Evolutionary conservation across 2,888 invertebrate genomes (phyloP), one percentile per base, ranked within the genome.

Genomic region (Heliothis peltigera): DNA sequence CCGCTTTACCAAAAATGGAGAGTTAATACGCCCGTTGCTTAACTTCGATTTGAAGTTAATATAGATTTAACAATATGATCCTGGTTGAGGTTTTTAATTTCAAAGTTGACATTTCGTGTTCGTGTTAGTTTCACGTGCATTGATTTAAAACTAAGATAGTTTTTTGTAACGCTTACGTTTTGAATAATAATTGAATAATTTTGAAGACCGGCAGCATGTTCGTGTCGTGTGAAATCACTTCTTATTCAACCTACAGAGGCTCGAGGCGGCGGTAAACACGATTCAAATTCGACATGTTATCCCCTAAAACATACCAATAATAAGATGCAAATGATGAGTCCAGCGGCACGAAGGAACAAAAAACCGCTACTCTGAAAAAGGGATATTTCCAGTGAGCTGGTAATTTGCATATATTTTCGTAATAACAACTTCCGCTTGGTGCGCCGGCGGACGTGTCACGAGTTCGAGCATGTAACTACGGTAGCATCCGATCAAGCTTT

Each of bases 371-470:
- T 84, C 81, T 86, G 83, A 87, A 82, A 89, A 86, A 84, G 89
- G 86, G 77, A 87, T 89, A 87, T 86, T 89, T 89, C 86, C 88
- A 88, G 84, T 87, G 87, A 90, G 87, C 82, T 84, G 82, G 85
- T 88, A 88, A 92, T 94, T 92, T 93, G 88, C 93, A 93, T 93
- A 91, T 86, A 93, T 92, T 93, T 92, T 91, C 88, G 89, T 91
- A 91, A 91, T 92, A 91, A 89, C 82, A 88, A 92, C 92, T 92
- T 94, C 93, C 93, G 92, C 91, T 89, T 85, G 82, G 80, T 86
- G 77, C 79, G 86, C 84, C 79, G 81, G 81, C 84, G 87, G 87
- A 86, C 87, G 87, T 91, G 89, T 90, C 91, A 91, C 89, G 90
- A 86, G 74, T 80, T 80, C 71, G 75, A 60, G 64, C 77, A 75